phyloP scores from a whole-genome alignment of 35 echinoderm and acorn worm species.

The Patiria miniata region DNA sequence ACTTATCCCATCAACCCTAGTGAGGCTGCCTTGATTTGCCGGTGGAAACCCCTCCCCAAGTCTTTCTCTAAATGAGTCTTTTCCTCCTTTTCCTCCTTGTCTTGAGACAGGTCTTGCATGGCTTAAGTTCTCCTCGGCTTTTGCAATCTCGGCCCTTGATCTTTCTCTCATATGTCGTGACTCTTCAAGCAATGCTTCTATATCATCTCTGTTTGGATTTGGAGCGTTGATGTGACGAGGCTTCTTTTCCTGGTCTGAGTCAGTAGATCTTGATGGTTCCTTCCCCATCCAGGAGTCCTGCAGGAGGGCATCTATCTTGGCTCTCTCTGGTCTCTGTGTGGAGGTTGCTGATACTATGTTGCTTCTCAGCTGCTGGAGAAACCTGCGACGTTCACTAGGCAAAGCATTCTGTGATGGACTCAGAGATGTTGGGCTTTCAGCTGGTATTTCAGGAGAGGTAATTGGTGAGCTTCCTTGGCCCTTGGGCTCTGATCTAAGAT shows the following conservation, averaged over 20 bases:
- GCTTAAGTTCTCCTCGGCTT: constrained; percentile 61
- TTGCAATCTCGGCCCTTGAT: constrained; percentile 76
- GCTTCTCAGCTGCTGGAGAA: constrained; percentile 60
- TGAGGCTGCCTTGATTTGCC: not conserved
- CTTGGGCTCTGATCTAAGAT: not conserved
- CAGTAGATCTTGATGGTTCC: constrained; percentile 56
- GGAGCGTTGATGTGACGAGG: not conserved
- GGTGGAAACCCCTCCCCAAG: constrained; percentile 22
- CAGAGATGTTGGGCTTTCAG: not conserved
- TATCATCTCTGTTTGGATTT: constrained; percentile 37
- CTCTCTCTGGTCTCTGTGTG: constrained; percentile 21
- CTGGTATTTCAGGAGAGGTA: not conserved
- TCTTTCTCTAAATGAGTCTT: not conserved
- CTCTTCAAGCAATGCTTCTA: constrained; percentile 62
- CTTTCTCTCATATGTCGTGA: constrained; percentile 45
- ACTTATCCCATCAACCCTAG: not conserved
- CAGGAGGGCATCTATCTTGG: constrained; percentile 57
- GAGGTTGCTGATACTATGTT: constrained; percentile 55
- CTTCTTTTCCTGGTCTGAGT: constrained; percentile 46
- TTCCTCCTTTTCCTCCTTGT: not conserved
- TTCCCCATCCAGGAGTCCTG: constrained; percentile 58
- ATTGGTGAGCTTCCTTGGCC: no score
- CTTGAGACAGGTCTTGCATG: constrained; percentile 27
- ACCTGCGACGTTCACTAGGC: constrained; percentile 72
- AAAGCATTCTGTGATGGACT: not conserved